phyloP scores from a whole-genome alignment of 2,888 invertebrate species.

The Acanthopleura granulata region DNA sequence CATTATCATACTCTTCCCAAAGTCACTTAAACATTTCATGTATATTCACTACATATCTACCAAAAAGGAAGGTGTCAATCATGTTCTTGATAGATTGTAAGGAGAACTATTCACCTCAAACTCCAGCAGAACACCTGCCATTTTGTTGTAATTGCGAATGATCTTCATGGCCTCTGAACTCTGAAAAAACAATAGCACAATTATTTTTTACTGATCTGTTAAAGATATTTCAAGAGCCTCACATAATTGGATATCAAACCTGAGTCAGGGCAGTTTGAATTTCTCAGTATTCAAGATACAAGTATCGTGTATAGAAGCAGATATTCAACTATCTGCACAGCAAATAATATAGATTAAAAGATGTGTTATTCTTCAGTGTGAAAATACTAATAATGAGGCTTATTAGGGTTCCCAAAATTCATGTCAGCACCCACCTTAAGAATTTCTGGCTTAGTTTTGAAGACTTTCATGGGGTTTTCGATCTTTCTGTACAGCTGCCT shows the following conservation, averaged over 20 bases:
- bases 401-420: not conserved
- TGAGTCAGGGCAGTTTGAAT: no score
- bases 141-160: slow-evolving; percentile 69
- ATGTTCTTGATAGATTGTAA: not conserved
- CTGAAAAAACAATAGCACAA: slow-evolving; percentile 36
- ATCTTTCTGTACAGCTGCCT: slow-evolving; percentile 85
- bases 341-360: no score
- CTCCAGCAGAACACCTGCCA: slow-evolving; percentile 69
- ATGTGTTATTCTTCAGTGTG: no score
- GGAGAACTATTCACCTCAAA: slow-evolving; percentile 60
- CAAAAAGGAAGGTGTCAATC: not conserved
- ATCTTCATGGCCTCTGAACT: slow-evolving; percentile 67
- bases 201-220: not conserved
- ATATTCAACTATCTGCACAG: no score
- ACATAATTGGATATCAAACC: no score
- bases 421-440: slow-evolving; percentile 50
- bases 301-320: no score
- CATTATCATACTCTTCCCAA: no score
- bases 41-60: not conserved
- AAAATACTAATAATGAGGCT: not conserved
- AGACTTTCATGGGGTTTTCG: slow-evolving; percentile 81
- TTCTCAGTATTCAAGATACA: no score
- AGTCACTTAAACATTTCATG: not conserved
- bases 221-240: no score
- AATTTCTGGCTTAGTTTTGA: slow-evolving; percentile 67